Evolutionary conservation across 2,888 invertebrate genomes (phyloP).

Genomic region (Mimas tiliae): DNA sequence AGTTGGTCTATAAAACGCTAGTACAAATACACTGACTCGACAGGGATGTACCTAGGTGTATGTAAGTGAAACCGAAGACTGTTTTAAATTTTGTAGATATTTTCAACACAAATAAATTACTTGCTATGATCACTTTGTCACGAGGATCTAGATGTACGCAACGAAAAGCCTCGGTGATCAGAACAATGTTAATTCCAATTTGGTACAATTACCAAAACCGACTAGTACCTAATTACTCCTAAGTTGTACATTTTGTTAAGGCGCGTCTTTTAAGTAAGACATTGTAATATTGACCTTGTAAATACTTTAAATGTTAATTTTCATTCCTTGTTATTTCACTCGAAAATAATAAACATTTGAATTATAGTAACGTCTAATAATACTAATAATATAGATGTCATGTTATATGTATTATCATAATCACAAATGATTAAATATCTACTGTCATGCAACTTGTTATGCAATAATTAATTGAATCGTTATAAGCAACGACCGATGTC

Average conservation of each 20-base stretch:
- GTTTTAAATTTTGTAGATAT: conserved; percentile 79
- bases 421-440: not conserved
- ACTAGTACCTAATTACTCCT: conserved; percentile 75
- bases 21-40: conserved; percentile 80
- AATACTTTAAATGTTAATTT: conserved; percentile 19
- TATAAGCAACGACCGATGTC: not conserved
- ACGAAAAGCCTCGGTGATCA: conserved; percentile 63
- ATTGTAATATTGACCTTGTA: conserved; percentile 22
- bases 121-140: conserved; percentile 57
- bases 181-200: conserved; percentile 74
- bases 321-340: conserved; percentile 22
- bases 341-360: conserved; percentile 12
- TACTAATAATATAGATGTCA: conserved; percentile 47
- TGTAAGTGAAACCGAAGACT: conserved; percentile 83
- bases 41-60: conserved; percentile 77
- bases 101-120: conserved; percentile 60
- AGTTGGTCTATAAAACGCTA: conserved; percentile 70
- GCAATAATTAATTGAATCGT: conserved; percentile 3
- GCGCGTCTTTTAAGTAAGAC: conserved; percentile 19
- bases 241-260: conserved; percentile 52
- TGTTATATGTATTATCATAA: conserved; percentile 43
- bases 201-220: conserved; percentile 74
- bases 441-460: not conserved
- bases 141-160: conserved; percentile 49
- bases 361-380: conserved; percentile 8